Conservation (phyloP, 1,140 invertebrate genomes). For the Mizuhopecten yessoensis region DNA sequence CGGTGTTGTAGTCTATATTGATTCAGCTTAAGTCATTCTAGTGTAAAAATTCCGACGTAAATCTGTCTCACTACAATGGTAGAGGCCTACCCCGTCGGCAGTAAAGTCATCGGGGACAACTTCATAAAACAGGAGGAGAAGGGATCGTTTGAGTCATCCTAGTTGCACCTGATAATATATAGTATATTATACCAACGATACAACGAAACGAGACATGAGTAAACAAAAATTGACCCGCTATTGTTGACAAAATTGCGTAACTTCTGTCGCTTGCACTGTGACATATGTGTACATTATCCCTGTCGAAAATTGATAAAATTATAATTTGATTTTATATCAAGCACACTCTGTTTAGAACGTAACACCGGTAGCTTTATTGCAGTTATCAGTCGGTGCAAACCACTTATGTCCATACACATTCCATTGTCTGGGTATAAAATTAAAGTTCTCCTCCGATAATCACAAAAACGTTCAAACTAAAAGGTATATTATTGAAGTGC, state of each 20-base stretch:
- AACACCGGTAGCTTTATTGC: neutral
- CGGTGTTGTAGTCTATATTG: neutral
- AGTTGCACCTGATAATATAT: neutral
- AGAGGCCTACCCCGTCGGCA: neutral
- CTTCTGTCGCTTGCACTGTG: neutral
- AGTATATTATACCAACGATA: neutral
- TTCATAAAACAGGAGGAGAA: constrained; percentile 7
- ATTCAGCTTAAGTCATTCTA: constrained; percentile 5
- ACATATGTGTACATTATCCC: neutral
- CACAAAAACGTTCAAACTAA: neutral
- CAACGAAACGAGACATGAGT: neutral
- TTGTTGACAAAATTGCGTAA: constrained; percentile 35
- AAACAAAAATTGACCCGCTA: neutral
- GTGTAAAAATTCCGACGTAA: constrained; percentile 2
- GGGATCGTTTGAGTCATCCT: neutral
- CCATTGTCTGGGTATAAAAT: neutral
- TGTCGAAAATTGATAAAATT: constrained; percentile 2
- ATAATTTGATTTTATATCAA: constrained; percentile 12
- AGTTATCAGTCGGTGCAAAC: neutral
- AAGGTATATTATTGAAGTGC: neutral
- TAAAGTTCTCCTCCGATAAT: constrained; percentile 14
- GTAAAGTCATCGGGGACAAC: neutral
- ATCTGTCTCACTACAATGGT: neutral
- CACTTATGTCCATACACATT: neutral
- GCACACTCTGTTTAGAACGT: neutral